Percentiles rank a stretch among this genome's conserved stretches.
These are phyloP conservation scores for Corythornis madagascariensis DNA, from an alignment of 2,113 vertebrate species.

Conservation along the genomic window DNA sequence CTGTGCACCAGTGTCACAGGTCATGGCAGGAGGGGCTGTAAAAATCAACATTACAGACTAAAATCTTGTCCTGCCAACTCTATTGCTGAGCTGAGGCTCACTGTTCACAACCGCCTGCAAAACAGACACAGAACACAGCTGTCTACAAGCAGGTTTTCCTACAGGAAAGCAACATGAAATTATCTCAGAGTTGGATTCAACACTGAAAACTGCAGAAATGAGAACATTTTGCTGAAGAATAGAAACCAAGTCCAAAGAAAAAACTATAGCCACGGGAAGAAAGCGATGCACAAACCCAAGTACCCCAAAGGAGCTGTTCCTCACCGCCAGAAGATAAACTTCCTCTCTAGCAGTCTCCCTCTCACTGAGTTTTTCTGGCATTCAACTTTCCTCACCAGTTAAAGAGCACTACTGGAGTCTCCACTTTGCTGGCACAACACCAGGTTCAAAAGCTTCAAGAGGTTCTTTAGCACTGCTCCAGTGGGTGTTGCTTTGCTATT, in stretches of 20 bases:
- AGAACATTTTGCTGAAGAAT: slow-evolving; percentile 12
- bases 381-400: not conserved
- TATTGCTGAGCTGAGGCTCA: not conserved
- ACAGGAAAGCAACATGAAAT: slow-evolving; percentile 24
- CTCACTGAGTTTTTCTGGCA: not conserved
- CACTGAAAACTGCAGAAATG: slow-evolving; percentile 29
- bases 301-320: not conserved
- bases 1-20: not conserved
- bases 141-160: slow-evolving; percentile 19
- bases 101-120: not conserved
- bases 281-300: not conserved
- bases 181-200: slow-evolving; percentile 37
- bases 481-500: not conserved
- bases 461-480: not conserved
- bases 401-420: slow-evolving; percentile 22
- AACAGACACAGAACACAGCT: not conserved
- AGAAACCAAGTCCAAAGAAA: slow-evolving; percentile 21
- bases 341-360: not conserved
- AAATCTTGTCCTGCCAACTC: not conserved
- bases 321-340: not conserved
- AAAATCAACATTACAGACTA: not conserved
- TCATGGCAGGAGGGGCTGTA: not conserved
- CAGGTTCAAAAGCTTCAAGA: not conserved
- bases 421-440: not conserved
- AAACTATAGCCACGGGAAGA: not conserved